phyloP scores from a whole-genome alignment of 2,797 vertebrate species.

The Coranthus polyacanthus region DNA sequence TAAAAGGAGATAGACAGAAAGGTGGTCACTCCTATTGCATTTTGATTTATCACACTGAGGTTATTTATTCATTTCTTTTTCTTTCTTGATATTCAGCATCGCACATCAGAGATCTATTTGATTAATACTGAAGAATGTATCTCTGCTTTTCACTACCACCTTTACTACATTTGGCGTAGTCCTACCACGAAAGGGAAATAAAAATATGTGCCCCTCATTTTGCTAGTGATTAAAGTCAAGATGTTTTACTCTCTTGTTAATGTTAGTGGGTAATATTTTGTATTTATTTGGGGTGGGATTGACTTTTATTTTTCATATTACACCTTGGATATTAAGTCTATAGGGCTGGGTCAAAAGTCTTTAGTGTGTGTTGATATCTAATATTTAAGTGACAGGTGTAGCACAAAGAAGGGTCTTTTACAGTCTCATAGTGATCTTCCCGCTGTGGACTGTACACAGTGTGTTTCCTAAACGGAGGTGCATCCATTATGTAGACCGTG shows the following conservation, averaged over 20 bases:
- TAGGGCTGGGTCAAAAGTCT: neutral
- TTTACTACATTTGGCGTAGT: constrained; percentile 22
- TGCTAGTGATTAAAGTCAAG: constrained; percentile 1
- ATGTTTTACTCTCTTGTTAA: neutral
- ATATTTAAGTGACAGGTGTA: constrained; percentile 2
- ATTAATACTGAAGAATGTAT: constrained; percentile 45
- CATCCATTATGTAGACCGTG: constrained; percentile 78
- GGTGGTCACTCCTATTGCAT: constrained; percentile 33
- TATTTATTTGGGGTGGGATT: neutral
- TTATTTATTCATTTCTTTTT: constrained; percentile 49
- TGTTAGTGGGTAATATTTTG: neutral
- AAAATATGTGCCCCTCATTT: constrained; percentile 4
- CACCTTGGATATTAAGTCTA: neutral
- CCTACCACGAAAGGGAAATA: neutral
- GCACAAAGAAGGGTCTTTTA: constrained; percentile 14
- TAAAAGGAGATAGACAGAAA: constrained; percentile 18
- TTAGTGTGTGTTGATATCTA: neutral
- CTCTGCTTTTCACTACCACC: constrained; percentile 34
- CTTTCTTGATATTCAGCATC: constrained; percentile 52
- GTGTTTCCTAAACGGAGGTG: constrained; percentile 59
- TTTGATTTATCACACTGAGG: constrained; percentile 64
- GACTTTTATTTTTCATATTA: neutral
- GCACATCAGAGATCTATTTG: constrained; percentile 57
- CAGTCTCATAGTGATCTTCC: constrained; percentile 76
- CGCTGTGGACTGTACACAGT: constrained; percentile 75